Evolutionary conservation across 1,140 invertebrate species (phyloP), one percentile per base, ranked within the genome.

Genomic region (Drosophila eugracilis): DNA sequence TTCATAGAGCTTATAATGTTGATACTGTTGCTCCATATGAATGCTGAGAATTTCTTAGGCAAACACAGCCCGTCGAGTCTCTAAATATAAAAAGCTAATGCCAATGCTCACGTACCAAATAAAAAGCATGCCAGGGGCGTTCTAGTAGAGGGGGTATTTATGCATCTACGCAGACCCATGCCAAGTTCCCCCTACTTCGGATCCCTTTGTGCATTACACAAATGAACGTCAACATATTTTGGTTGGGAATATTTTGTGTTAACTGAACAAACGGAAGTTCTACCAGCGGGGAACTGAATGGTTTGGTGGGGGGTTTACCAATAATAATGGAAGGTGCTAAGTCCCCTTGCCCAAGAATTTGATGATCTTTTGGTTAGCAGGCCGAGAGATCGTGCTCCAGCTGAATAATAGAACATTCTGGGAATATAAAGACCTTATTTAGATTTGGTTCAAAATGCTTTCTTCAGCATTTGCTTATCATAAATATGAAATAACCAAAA

Each of bases 31-130:
- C 28, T 19, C 66, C 70, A 66, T 60, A 75, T 63, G 67, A 75
- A 32, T 28, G 59, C 37, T 58, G 65, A 75, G 59, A 81, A 78
- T 83, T 73, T 55, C 65, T 74, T 60, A 10, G 28, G 57, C 52
- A 85, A 79, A 85, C 73, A 76, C 36, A 32, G 49, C 15, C 15
- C 48, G 32, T 10, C 48, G 26, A 36, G 59, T 19, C 45, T 30
- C 9, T 9, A 59, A 57, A 54, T 36, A 69, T 39, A 36, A 48
- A 72, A 52, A 75, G 49, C 70, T 74, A 75, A 84, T 75, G 55
- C 42, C 48, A 75, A 71, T 84, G 79, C 70, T 71, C 79, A 83
- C 79, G 79, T 83, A 84, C 79, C 58, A 65, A 54, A 74, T 78
- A 45, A 54, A 78, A 69, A 74, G 70, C 60, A 70, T 75, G 79